Evolutionary conservation across 2,113 vertebrate species (phyloP).

Genomic region (Pteropus alecto): DNA sequence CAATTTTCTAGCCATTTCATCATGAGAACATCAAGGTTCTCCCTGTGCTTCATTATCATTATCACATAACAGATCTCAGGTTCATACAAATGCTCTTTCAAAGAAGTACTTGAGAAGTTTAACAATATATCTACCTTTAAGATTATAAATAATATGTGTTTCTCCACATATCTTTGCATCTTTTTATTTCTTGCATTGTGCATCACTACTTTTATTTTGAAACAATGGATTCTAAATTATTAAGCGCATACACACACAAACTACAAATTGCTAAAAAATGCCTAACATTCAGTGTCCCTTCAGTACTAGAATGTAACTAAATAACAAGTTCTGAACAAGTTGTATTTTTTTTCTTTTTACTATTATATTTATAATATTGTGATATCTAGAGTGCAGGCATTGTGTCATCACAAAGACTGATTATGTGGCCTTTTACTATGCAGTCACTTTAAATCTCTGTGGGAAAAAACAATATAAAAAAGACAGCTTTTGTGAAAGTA

Average conservation of each 20-base stretch:
- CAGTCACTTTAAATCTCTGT: slow-evolving; percentile 26
- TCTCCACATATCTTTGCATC: neutral
- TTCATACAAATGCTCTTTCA: neutral
- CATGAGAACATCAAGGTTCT: neutral
- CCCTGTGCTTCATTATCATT: neutral
- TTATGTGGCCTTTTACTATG: neutral
- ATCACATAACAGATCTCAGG: neutral
- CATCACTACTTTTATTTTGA: neutral
- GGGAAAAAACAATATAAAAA: neutral
- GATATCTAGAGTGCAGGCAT: neutral
- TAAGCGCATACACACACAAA: neutral
- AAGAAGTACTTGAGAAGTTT: neutral
- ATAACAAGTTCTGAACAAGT: neutral
- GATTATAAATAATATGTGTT: neutral
- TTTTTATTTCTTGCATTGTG: neutral
- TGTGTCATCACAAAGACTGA: neutral
- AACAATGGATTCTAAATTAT: neutral
- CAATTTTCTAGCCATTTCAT: neutral
- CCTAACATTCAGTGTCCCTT: neutral
- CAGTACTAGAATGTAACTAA: neutral
- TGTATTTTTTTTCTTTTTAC: neutral
- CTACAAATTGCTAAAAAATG: neutral
- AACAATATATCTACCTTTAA: neutral
- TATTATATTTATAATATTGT: neutral
- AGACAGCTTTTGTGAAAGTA: neutral